Base-by-base conservation (phyloP, 2,113 vertebrate species). In the Narcine bancroftii region DNA sequence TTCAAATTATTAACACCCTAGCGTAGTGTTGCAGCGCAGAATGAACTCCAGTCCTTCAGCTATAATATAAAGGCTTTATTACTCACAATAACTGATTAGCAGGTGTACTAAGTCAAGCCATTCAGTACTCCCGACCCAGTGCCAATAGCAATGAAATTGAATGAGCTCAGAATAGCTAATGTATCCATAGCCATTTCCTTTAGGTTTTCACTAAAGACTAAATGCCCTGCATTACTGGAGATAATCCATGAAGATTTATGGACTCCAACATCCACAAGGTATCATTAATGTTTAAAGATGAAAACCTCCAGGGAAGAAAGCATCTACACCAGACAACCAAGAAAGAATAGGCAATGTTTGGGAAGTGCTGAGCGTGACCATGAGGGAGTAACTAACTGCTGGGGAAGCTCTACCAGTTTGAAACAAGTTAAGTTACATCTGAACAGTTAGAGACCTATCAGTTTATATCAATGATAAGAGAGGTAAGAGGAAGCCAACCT, bases 101-200 rank as follows among this genome's bases (percentile, higher is more conserved):
- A 36, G 33, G 33, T n/a, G 4, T 87, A n/a, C 50, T 87, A 17
- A 19, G 81, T 85, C 50, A n/a, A 60, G 56, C 56, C 5, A 21
- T n/a, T 87, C 33, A 36, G 33, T 36, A 5, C 33, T 60, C 3
- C 79, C 60, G 81, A 36, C 81, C 53, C 53, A 36, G 56, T 63
- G 56, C 53, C 33, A 87, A 63, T 87, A 53, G 81, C 53, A 87
- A 81, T 81, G 53, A 81, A 50, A 81, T 81, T 81, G 47, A 36
- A 87, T 87, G 81, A 87, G 33, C 33, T 36, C 33, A 87, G 33
- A 39, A 15, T 36, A 63, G 5, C 53, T 87, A 60, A 87, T 60
- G n/a, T 63, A 87, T 87, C 33, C 53, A 87, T 6, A n/a, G 36
- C 33, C 53, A 87, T 87, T 87, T 87, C 81, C n/a, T 87, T 63